These are phyloP conservation scores for Leuctra nigra DNA, from an alignment of 2,888 invertebrate species.

Conservation along the genomic window DNA sequence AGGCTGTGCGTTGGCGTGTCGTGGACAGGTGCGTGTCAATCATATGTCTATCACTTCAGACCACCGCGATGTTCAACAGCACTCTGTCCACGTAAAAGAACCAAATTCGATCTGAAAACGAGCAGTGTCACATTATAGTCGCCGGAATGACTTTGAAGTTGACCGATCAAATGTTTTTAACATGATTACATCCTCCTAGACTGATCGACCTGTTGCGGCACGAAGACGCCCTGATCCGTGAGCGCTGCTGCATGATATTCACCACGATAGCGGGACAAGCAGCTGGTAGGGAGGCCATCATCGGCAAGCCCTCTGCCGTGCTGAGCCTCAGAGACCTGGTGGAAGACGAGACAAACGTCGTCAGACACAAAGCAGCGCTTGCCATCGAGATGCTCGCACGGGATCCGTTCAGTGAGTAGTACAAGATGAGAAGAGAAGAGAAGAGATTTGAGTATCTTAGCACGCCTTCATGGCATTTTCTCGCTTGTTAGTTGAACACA, in stretches of 20 bases:
- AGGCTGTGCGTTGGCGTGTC: too few relatives aligned
- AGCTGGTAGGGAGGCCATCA: slow-evolving; percentile 40
- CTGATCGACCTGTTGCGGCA: slow-evolving; percentile 37
- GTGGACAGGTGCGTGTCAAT: too few relatives aligned
- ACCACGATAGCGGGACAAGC: slow-evolving; percentile 38
- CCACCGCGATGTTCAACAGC: neutral
- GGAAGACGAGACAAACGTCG: slow-evolving; percentile 36
- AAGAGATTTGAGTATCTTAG: neutral
- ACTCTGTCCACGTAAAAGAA: neutral
- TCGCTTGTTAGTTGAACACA: neutral
- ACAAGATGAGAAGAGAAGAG: neutral
- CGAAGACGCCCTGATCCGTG: slow-evolving; percentile 38
- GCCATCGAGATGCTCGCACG: slow-evolving; percentile 39
- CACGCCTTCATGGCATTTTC: neutral
- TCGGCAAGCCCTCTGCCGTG: slow-evolving; percentile 36
- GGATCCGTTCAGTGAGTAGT: slow-evolving; percentile 27
- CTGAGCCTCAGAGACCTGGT: slow-evolving; percentile 36
- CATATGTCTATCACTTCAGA: too few relatives aligned
- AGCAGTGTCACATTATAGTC: too few relatives aligned
- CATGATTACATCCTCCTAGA: slow-evolving; percentile 28
- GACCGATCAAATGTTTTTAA: too few relatives aligned
- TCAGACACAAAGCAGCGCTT: slow-evolving; percentile 39
- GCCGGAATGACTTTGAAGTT: too few relatives aligned
- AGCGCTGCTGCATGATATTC: slow-evolving; percentile 39
- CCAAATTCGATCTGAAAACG: neutral